These are phyloP conservation scores for Spilarctia lutea DNA, from an alignment of 2,888 invertebrate genomes.

Conservation along the genomic window DNA sequence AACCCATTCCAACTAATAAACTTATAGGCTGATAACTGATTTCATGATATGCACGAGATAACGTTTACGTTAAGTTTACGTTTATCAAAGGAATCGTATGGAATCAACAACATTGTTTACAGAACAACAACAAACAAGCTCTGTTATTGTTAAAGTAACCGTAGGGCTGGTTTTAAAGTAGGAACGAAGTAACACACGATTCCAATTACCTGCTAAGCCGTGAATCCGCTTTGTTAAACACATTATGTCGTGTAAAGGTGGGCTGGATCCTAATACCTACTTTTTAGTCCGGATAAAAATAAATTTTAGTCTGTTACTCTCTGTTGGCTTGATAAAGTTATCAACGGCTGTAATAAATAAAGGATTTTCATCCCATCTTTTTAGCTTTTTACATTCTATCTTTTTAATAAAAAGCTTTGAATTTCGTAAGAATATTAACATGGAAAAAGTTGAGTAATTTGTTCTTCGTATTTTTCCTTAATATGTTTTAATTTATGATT, in stretches of 20 bases:
- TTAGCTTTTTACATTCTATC: neutral
- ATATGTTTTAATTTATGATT: neutral
- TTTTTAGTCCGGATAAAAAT: constrained; percentile 18
- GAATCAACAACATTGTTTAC: neutral
- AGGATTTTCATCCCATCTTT: neutral
- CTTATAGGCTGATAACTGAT: neutral
- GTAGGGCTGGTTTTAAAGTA: constrained; percentile 34
- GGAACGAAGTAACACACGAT: constrained; percentile 31
- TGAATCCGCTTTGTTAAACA: constrained; percentile 60
- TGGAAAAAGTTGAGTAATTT: neutral
- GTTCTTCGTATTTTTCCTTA: neutral
- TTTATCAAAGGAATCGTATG: neutral
- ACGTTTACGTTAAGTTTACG: neutral
- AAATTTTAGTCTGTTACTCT: constrained; percentile 4
- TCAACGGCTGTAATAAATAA: neutral
- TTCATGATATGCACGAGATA: neutral
- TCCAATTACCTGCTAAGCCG: constrained; percentile 42
- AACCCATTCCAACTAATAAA: neutral
- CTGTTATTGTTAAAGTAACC: constrained; percentile 17
- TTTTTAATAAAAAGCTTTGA: neutral
- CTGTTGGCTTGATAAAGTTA: constrained; percentile 10
- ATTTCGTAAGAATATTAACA: neutral
- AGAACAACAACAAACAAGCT: neutral
- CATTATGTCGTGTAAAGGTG: constrained; percentile 41
- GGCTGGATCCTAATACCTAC: constrained; percentile 23